Evolutionary conservation across 2,113 vertebrate species (phyloP), one percentile per base, ranked within the genome.

Genomic region (Prinia subflava): DNA sequence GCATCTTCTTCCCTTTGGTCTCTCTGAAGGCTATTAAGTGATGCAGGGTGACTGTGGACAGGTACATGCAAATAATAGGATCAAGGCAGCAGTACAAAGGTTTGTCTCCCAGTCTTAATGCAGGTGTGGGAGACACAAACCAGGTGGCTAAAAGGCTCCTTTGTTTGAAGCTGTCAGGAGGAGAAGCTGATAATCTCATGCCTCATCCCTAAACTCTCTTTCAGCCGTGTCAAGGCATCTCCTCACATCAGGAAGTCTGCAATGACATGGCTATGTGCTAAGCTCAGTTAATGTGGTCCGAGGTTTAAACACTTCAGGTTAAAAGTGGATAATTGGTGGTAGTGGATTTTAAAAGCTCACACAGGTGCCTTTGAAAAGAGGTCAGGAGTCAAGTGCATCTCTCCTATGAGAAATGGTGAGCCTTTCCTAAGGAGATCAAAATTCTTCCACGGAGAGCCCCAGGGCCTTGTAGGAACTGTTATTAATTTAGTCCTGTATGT

Each of bases 251-350:
- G 98, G 98, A 98, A 98, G 98, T 98, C 97, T 93, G 95, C 97
- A 98, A 97, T 98, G 98, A 98, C 98, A 98, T 96, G 98, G 97
- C 97, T 98, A 97, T 98, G 97, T 97, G 97, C 98, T 98, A 98
- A 98, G 98, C 98, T 97, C 98, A 86, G 94, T 98, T 98, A 98
- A 98, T 97, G 97, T 98, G 98, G 97, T 96, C 97, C 89, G 91
- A 96, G 98, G 97, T 98, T 97, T 98, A 98, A 98, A 98, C 97
- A 98, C 96, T 98, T 98, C 98, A 98, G 97, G 97, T 98, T 98
- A 97, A 98, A 99, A 99, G 98, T 98, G 98, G 98, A 98, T 99
- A 99, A 99, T 98, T 99, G 98, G 98, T 98, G 97, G 98, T 98
- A 98, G 98, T 98, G 97, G 97, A 98, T 98, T 98, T 98, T 98